phyloP scores from a whole-genome alignment of 1,140 invertebrate genomes.

The Camponotus vicinus region DNA sequence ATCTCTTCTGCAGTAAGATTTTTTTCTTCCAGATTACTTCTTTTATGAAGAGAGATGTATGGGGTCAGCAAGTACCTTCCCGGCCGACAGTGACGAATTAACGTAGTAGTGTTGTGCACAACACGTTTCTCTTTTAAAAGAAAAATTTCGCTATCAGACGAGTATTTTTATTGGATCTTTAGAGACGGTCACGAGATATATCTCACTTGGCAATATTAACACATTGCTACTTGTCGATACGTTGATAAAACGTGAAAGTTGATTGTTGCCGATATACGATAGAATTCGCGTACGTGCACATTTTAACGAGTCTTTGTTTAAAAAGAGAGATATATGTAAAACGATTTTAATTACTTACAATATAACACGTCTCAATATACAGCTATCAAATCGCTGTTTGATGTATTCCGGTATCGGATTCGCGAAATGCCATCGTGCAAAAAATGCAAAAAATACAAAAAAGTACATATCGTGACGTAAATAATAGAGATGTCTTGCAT shows the following conservation, averaged over 20 bases:
- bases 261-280: not conserved
- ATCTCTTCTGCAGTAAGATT: constrained; percentile 55
- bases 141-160: constrained; percentile 29
- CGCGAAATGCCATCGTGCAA: not conserved
- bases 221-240: constrained; percentile 17
- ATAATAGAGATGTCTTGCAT: constrained; percentile 7
- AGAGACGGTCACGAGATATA: constrained; percentile 17
- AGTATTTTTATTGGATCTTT: constrained; percentile 35
- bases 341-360: constrained; percentile 33
- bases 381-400: constrained; percentile 12
- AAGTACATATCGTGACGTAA: constrained; percentile 35
- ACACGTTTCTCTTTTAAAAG: not conserved
- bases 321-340: not conserved
- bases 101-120: constrained; percentile 17
- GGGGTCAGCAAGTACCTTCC: constrained; percentile 44
- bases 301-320: constrained; percentile 28
- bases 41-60: constrained; percentile 56
- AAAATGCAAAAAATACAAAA: not conserved
- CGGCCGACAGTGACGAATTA: constrained; percentile 53
- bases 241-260: not conserved
- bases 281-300: not conserved
- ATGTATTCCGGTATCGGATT: constrained; percentile 1
- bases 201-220: constrained; percentile 22
- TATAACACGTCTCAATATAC: not conserved
- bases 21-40: constrained; percentile 44